Conservation (phyloP, 2,113 vertebrate genomes). For the Nestor notabilis region DNA sequence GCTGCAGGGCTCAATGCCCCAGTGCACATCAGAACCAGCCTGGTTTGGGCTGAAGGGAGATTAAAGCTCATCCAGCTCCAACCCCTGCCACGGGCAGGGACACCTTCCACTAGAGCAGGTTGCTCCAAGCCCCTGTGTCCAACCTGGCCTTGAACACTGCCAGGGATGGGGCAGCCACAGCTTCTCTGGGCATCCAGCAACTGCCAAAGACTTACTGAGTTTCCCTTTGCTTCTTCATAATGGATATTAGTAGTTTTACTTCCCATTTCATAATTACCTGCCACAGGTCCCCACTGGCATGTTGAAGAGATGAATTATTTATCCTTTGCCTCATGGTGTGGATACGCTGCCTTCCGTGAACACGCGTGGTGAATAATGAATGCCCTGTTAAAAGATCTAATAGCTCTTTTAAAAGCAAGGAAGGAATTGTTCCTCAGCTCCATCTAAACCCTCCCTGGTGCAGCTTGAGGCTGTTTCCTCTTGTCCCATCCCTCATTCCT, state of each 20-base stretch:
- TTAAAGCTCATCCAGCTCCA: too few species aligned
- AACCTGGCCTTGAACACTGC: too few species aligned
- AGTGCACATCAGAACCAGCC: fast-evolving
- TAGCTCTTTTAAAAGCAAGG: not conserved
- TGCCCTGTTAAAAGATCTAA: not conserved
- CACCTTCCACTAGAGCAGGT: too few species aligned
- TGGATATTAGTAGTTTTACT: not conserved
- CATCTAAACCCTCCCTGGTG: too few species aligned
- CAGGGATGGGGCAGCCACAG: too few species aligned
- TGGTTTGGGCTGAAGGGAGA: too few species aligned
- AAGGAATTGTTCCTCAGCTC: too few species aligned
- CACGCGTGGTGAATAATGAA: not conserved
- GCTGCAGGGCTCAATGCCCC: not conserved
- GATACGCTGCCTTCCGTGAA: not conserved
- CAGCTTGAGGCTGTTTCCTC: too few species aligned
- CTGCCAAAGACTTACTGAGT: not conserved
- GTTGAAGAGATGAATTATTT: conserved; percentile 27
- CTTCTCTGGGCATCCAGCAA: not conserved
- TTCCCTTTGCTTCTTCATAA: not conserved
- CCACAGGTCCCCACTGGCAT: not conserved
- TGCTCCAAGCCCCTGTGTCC: too few species aligned
- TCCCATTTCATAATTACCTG: not conserved
- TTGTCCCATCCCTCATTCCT: too few species aligned
- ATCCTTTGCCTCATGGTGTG: not conserved
- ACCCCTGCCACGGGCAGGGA: too few species aligned